Percentiles rank a stretch among this genome's conserved stretches.
These are phyloP conservation scores for Crematogaster levior DNA, from an alignment of 2,888 invertebrate genomes.

Conservation along the genomic window DNA sequence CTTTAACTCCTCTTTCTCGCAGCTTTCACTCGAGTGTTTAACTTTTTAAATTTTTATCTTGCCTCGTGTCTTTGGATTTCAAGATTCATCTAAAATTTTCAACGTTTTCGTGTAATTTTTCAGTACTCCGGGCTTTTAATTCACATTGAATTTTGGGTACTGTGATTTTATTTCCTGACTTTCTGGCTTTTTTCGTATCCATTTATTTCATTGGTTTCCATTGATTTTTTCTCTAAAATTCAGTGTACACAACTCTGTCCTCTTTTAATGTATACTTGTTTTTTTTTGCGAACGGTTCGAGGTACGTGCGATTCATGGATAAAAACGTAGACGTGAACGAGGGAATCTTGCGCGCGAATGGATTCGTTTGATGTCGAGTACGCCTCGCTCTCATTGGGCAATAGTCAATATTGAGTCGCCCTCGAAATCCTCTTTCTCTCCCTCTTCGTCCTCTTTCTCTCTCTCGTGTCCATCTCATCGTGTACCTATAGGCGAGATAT, in stretches of 20 bases:
- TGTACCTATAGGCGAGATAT: conserved; percentile 9
- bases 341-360: conserved; percentile 48
- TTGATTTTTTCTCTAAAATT: not conserved
- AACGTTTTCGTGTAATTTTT: not conserved
- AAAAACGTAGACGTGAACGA: conserved; percentile 47
- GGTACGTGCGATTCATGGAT: conserved; percentile 12
- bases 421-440: conserved; percentile 38
- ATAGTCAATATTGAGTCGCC: conserved; percentile 52
- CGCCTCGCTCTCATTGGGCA: conserved; percentile 39
- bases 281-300: conserved; percentile 10
- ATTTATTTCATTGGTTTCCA: not conserved
- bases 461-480: conserved; percentile 26
- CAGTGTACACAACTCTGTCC: not conserved
- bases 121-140: not conserved
- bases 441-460: conserved; percentile 8
- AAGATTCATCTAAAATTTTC: not conserved
- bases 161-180: not conserved
- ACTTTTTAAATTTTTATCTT: not conserved
- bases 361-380: conserved; percentile 51
- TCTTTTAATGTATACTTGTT: conserved; percentile 8
- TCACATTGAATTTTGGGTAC: not conserved
- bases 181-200: not conserved
- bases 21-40: not conserved
- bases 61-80: not conserved
- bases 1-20: not conserved